Evolutionary conservation across 2,113 vertebrate genomes (phyloP), one percentile per base, ranked within the genome.

Genomic region (Mungos mungo): DNA sequence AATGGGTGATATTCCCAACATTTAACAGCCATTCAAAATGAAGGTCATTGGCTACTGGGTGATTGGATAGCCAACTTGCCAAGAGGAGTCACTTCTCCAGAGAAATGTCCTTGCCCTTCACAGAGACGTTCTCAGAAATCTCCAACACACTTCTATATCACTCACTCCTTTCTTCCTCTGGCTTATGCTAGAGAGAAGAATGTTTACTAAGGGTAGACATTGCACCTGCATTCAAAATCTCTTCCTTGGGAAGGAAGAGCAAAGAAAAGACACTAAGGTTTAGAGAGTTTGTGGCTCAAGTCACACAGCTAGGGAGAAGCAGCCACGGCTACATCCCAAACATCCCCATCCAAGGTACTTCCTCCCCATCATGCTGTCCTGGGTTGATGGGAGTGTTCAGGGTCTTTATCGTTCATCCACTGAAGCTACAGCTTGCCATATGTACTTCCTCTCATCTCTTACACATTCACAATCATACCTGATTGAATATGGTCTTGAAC

Each of bases 401-500:
- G 19, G 0, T 31, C 96, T 93, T 52, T 60, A 21, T 14, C 76
- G 12, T 65, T 80, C 47, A 83, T 57, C 8, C 14, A 79, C 45
- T 0, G 3, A 90, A 7, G 14, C 4, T 38, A 41, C 3, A n/a
- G 5, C 66, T 11, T 31, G 69, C 9, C 60, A 33, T 0, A 65
- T n/a, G 31, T 19, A 11, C 35, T 25, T 9, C 15, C 29, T 60
- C 72, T n/a, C 35, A 29, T 2, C 63, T n/a, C 41, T n/a, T 11
- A 8, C 9, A 2, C 0, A n/a, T 60, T 35, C 45, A 65, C 57
- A 72, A 0, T 27, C 74, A 63, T 98, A 99, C 99, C 99, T 99
- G 99, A 97, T 99, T 99, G 83, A 99, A 99, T 77, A 99, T 99
- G 10, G 99, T 99, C 0, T 98, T 98, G 18, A 99, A 99, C 97